Conservation (phyloP, 2,888 invertebrate genomes). For the Ophonus ardosiacus region DNA sequence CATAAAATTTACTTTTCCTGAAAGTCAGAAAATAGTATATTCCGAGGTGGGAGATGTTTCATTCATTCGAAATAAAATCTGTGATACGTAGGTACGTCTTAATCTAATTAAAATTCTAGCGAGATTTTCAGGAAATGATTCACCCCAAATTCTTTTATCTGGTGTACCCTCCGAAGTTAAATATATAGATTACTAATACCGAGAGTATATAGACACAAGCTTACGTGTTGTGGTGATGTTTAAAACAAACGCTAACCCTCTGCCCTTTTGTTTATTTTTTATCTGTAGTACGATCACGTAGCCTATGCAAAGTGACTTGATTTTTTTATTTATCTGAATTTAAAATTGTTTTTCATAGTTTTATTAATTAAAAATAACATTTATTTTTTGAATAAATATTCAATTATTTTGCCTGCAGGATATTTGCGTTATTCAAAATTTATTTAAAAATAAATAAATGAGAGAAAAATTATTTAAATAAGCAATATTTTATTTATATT, state of each 20-base stretch:
- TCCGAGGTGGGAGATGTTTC: too few relatives aligned
- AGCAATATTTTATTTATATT: constrained; percentile 8
- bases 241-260: constrained; percentile 15
- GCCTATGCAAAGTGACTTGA: background rate
- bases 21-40: too few relatives aligned
- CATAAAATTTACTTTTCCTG: too few relatives aligned
- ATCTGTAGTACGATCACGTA: background rate
- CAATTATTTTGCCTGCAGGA: background rate
- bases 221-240: constrained; percentile 14
- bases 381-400: constrained; percentile 13
- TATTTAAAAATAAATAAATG: constrained; percentile 9
- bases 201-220: constrained; percentile 11
- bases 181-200: constrained; percentile 39
- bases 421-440: constrained; percentile 11
- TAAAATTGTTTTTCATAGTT: background rate
- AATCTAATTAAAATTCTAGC: background rate
- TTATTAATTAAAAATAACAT: background rate
- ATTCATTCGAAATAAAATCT: too few relatives aligned
- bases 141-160: background rate
- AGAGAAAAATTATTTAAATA: constrained; percentile 18
- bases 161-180: background rate
- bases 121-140: background rate
- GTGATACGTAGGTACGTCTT: too few relatives aligned
- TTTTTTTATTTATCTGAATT: background rate
- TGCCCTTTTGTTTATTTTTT: background rate